Conservation (phyloP, 1,140 invertebrate species). For the Pomacea maculata region DNA sequence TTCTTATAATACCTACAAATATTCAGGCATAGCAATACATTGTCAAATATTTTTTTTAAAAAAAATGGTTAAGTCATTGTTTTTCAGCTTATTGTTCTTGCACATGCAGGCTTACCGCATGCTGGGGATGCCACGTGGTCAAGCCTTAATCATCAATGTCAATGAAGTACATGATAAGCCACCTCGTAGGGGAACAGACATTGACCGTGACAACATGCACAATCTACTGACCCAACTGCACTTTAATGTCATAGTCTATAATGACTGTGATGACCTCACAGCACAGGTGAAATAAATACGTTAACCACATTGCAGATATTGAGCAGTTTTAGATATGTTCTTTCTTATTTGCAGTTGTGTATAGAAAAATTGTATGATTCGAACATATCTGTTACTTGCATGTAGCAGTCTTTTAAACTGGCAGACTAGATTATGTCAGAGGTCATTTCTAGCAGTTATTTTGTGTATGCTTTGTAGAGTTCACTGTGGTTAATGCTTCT, state of each 20-base stretch:
- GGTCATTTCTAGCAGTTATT: no score
- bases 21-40: neutral
- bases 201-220: slow-evolving; percentile 56
- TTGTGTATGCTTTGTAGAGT: no score
- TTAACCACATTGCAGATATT: neutral
- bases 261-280: slow-evolving; percentile 52
- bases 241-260: slow-evolving; percentile 50
- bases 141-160: slow-evolving; percentile 58
- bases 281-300: slow-evolving; percentile 42
- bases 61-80: no score
- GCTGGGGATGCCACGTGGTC: slow-evolving; percentile 50
- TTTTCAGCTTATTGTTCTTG: neutral
- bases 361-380: neutral
- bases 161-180: slow-evolving; percentile 53
- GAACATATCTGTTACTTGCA: neutral
- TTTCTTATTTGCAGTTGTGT: neutral
- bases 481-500: no score
- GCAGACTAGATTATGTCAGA: no score
- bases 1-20: neutral
- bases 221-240: slow-evolving; percentile 56
- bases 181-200: slow-evolving; percentile 51
- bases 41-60: neutral
- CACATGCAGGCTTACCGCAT: slow-evolving; percentile 52
- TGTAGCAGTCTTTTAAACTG: no score
- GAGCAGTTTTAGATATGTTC: neutral